Conservation (phyloP, 2,888 invertebrate genomes). For the Tipula confusa region DNA sequence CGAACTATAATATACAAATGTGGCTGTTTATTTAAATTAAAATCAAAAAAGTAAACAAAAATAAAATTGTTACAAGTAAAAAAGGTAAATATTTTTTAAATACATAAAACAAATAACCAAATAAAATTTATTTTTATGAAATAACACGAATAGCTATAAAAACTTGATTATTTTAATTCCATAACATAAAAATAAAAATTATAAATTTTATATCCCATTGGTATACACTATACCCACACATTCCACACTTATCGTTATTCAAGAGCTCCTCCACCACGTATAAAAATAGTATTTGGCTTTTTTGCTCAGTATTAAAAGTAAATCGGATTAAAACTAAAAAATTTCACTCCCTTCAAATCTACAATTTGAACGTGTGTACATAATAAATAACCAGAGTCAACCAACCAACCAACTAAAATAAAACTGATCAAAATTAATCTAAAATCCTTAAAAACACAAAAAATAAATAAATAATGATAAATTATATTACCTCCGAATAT, state of each 20-base stretch:
- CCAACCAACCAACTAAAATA: background rate
- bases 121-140: background rate
- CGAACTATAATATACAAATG: background rate
- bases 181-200: background rate
- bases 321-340: slow-evolving; percentile 9
- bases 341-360: background rate
- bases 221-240: background rate
- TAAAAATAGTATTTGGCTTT: background rate
- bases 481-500: background rate
- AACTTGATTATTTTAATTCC: slow-evolving; percentile 25
- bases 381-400: background rate
- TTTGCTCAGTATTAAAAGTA: background rate
- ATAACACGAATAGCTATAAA: slow-evolving; percentile 1
- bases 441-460: too few relatives aligned
- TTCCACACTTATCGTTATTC: background rate
- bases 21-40: background rate
- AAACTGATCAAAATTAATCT: background rate
- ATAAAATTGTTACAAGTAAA: too few relatives aligned
- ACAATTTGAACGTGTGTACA: background rate
- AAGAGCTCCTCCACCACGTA: background rate
- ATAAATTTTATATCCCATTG: background rate
- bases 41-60: background rate
- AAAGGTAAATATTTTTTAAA: background rate
- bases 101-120: background rate
- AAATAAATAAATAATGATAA: background rate